Percentiles rank a stretch among this genome's conserved stretches.
phyloP scores from a whole-genome alignment of 2,113 vertebrate species.

The Anguilla rostrata region DNA sequence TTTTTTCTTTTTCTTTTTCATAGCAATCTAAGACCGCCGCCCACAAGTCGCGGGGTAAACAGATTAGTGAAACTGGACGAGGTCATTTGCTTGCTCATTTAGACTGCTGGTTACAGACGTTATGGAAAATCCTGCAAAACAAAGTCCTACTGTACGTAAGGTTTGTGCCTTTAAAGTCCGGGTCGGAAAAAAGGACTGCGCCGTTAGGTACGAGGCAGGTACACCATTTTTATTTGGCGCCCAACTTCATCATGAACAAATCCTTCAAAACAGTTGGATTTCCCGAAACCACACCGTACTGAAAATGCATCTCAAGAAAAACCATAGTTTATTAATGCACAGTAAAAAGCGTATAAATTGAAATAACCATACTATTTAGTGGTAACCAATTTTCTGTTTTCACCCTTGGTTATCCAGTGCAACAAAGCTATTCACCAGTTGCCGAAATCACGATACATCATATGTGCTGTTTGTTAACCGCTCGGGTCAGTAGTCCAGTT shows the following conservation, averaged over 20 bases:
- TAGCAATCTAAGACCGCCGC: background rate
- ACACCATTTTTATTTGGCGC: background rate
- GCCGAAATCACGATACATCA: background rate
- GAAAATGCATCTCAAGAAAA: background rate
- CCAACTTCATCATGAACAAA: background rate
- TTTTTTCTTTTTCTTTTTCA: background rate
- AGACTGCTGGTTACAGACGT: background rate
- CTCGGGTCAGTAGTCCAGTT: background rate
- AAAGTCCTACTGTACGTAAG: background rate
- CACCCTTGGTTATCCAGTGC: no score
- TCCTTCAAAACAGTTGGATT: background rate
- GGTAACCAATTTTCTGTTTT: no score
- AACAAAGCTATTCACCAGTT: background rate
- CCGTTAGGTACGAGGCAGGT: background rate
- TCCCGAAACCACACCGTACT: background rate
- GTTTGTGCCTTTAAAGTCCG: background rate
- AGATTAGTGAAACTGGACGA: background rate
- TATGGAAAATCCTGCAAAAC: constrained; percentile 4
- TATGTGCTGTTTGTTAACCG: background rate
- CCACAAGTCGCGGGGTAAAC: background rate
- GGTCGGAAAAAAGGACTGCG: background rate
- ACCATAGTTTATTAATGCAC: background rate
- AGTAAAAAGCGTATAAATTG: background rate
- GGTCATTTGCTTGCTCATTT: constrained; percentile 3
- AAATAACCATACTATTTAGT: no score